Evolutionary conservation across 2,888 invertebrate species (phyloP).

Genomic region (Pycnomerus fuliginosus): DNA sequence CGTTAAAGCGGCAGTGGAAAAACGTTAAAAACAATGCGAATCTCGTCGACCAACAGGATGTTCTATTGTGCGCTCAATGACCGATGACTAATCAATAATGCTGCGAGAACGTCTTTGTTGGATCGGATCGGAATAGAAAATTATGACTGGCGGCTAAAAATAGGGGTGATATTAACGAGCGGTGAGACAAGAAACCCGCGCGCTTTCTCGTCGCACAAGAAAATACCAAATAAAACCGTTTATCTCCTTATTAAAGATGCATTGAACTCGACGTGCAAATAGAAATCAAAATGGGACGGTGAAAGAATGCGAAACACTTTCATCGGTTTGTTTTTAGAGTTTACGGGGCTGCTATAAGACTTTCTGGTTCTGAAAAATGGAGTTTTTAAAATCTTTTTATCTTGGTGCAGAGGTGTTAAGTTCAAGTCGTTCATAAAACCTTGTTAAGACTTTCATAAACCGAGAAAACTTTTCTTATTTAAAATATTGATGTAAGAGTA

Average conservation of each 20-base stretch:
- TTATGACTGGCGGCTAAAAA: constrained; percentile 1
- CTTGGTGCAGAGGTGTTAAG: too few species aligned
- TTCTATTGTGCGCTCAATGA: constrained; percentile 19
- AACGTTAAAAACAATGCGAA: too few species aligned
- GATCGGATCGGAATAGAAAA: constrained; percentile 4
- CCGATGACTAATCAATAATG: constrained; percentile 21
- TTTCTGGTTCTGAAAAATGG: too few species aligned
- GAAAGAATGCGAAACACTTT: constrained; percentile 7
- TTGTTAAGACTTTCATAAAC: too few species aligned
- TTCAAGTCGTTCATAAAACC: too few species aligned
- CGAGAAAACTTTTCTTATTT: too few species aligned
- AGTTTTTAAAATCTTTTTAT: too few species aligned
- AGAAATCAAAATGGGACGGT: constrained; percentile 13
- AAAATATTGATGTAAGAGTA: too few species aligned
- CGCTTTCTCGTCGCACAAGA: constrained; percentile 9
- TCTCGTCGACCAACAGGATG: constrained; percentile 12
- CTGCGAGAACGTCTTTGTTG: constrained; percentile 8
- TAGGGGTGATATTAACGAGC: constrained; percentile 5
- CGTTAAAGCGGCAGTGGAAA: too few species aligned
- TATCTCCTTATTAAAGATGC: constrained; percentile 16
- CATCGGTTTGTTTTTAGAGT: too few species aligned
- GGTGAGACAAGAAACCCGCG: constrained; percentile 9
- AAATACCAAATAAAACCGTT: constrained; percentile 6
- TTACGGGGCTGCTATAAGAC: neutral
- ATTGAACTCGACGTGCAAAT: constrained; percentile 11